Conservation (phyloP, 2,113 vertebrate species). For the Serilophus lunatus region DNA sequence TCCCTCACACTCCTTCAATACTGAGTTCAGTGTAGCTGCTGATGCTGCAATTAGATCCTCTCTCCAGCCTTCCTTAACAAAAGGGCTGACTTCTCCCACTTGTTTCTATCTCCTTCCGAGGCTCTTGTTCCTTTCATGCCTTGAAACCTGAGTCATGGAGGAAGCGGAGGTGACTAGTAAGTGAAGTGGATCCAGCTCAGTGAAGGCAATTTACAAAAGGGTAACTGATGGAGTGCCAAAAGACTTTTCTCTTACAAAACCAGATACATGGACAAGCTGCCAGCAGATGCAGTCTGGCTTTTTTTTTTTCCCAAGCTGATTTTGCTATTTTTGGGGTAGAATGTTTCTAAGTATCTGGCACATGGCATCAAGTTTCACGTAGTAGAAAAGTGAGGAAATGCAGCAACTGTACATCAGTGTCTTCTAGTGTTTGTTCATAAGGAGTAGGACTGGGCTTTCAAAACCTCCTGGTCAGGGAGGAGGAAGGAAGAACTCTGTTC, state of each 20-base stretch:
- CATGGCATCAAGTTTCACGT: not conserved
- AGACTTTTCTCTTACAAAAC: constrained; percentile 26
- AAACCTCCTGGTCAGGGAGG: not conserved
- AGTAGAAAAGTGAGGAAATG: constrained; percentile 29
- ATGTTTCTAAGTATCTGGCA: constrained; percentile 9
- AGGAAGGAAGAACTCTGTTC: not conserved
- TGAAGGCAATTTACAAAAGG: not conserved
- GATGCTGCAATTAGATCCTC: not conserved
- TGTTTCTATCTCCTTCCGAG: constrained; percentile 15
- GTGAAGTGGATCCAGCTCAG: constrained; percentile 32
- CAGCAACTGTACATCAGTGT: not conserved
- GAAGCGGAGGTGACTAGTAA: constrained; percentile 53
- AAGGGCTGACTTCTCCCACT: constrained; percentile 23
- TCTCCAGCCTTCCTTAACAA: not conserved
- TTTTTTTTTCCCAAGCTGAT: not conserved
- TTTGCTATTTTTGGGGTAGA: constrained; percentile 50
- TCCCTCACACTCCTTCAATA: not conserved
- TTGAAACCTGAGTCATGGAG: constrained; percentile 52
- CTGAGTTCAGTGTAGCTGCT: not conserved
- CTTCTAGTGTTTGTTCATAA: not conserved
- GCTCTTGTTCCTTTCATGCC: constrained; percentile 37
- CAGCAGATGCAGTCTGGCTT: not conserved
- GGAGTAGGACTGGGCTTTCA: not conserved
- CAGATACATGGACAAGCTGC: not conserved
- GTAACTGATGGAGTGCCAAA: not conserved